These are phyloP conservation scores for Paguma larvata DNA, from an alignment of 2,797 vertebrate species.

Conservation along the genomic window DNA sequence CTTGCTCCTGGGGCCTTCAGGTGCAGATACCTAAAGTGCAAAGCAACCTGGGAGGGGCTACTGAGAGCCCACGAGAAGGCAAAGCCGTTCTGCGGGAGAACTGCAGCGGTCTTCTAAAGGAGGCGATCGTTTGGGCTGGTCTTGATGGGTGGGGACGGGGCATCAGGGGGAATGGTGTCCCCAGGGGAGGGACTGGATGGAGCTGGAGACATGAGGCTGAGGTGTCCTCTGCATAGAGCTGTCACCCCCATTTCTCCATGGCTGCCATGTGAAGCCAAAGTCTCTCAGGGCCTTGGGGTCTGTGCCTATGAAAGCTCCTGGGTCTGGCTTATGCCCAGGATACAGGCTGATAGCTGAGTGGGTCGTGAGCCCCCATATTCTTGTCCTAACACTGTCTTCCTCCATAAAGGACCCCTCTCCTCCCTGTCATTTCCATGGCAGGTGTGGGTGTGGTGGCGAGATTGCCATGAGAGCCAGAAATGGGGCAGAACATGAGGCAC, in stretches of 20 bases:
- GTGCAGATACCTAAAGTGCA: background rate
- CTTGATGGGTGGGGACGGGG: background rate
- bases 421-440: background rate
- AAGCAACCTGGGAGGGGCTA: background rate
- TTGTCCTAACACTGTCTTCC: background rate
- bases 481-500: background rate
- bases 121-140: background rate
- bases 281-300: background rate
- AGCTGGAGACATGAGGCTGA: background rate
- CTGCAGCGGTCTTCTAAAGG: background rate
- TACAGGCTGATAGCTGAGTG: background rate
- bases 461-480: background rate
- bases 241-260: no score
- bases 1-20: rapidly evolving
- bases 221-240: background rate
- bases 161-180: background rate
- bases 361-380: background rate
- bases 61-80: background rate
- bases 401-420: background rate
- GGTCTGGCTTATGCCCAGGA: background rate
- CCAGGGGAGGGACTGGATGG: background rate
- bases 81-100: background rate
- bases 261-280: background rate
- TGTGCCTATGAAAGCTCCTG: background rate
- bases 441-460: background rate